Evolutionary conservation across 2,797 vertebrate species (phyloP).

Genomic region (Sparidentex hasta): DNA sequence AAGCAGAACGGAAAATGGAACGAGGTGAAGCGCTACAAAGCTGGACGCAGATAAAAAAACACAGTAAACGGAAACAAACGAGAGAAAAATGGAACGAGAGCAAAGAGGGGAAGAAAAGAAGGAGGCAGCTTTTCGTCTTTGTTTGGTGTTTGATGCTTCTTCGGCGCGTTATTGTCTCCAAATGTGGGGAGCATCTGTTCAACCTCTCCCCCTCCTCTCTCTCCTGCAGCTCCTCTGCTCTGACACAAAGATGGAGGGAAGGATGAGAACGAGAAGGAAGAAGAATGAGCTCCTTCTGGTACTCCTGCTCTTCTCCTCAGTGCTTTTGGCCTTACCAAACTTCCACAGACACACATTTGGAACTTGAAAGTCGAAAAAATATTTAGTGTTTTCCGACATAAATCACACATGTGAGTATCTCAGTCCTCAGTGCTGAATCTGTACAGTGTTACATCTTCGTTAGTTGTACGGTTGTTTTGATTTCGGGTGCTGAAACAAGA

Average conservation of each 20-base stretch:
- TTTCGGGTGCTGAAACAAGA: background rate
- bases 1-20: constrained; percentile 33
- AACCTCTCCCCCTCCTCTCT: constrained; percentile 37
- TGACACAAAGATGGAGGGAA: background rate
- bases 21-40: constrained; percentile 34
- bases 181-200: constrained; percentile 74
- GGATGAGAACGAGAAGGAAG: background rate
- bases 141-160: constrained; percentile 63
- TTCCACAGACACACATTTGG: background rate
- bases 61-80: constrained; percentile 63
- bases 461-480: too few species aligned
- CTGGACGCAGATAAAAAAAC: constrained; percentile 65
- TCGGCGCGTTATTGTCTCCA: constrained; percentile 63
- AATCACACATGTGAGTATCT: background rate
- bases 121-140: constrained; percentile 48
- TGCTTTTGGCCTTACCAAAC: background rate
- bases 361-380: background rate
- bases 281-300: constrained; percentile 9
- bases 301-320: background rate
- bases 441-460: background rate
- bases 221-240: constrained; percentile 26
- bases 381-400: background rate
- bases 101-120: constrained; percentile 36
- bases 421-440: background rate
- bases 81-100: constrained; percentile 48